Evolutionary conservation across 1,140 invertebrate genomes (phyloP).

Genomic region (Drosophila nikananu): DNA sequence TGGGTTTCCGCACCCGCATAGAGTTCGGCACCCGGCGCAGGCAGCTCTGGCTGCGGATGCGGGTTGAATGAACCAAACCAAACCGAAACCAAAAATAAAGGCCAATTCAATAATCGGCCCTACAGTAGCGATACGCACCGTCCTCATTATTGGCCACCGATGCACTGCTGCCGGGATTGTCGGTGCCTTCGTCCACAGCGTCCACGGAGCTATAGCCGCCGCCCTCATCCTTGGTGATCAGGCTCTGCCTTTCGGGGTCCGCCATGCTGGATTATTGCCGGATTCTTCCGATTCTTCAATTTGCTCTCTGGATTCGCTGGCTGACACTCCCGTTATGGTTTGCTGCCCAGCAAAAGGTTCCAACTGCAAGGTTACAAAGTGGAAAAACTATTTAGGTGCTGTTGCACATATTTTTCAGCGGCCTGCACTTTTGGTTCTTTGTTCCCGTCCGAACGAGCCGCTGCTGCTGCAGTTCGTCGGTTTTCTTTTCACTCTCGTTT

Average conservation of each 20-base stretch:
- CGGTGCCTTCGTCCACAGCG: constrained; percentile 55
- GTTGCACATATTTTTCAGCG: constrained; percentile 23
- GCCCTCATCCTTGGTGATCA: constrained; percentile 66
- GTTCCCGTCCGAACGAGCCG: constrained; percentile 51
- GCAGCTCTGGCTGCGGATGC: constrained; percentile 17
- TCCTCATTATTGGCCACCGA: constrained; percentile 62
- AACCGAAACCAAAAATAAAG: constrained; percentile 2
- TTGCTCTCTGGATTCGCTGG: constrained; percentile 12
- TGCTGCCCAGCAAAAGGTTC: constrained; percentile 64
- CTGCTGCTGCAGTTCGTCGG: constrained; percentile 47
- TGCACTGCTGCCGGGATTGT: constrained; percentile 63
- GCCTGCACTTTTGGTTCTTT: constrained; percentile 40
- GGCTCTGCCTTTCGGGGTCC: constrained; percentile 72
- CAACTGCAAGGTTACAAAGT: constrained; percentile 58
- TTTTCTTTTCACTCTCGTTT: constrained; percentile 58
- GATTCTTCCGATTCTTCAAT: constrained; percentile 8
- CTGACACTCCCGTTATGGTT: constrained; percentile 63
- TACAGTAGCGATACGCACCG: constrained; percentile 55
- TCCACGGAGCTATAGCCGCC: constrained; percentile 60
- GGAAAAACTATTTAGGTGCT: constrained; percentile 17
- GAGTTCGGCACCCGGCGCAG: constrained; percentile 16
- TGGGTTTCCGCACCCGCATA: constrained; percentile 61
- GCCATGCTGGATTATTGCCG: constrained; percentile 51
- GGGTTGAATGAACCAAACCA: constrained; percentile 53
- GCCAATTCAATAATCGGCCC: constrained; percentile 14